Evolutionary conservation across 1,140 invertebrate genomes (phyloP).

Genomic region (Tetragonula clypearis): DNA sequence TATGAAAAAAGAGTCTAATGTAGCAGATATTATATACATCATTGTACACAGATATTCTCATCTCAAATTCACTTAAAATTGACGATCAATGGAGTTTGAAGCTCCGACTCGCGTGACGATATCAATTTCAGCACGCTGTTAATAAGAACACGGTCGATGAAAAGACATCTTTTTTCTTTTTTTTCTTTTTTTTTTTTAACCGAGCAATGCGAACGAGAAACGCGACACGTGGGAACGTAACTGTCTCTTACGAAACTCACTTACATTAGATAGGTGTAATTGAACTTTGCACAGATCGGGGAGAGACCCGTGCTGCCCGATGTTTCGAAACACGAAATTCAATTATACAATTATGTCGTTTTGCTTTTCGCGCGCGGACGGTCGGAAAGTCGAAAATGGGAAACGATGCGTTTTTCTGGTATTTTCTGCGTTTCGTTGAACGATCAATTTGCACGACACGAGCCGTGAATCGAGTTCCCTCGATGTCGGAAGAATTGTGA

Average conservation of each 20-base stretch:
- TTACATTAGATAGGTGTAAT: not conserved
- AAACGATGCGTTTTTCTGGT: not conserved
- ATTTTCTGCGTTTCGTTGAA: not conserved
- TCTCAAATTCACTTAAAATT: not conserved
- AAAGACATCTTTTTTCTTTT: not conserved
- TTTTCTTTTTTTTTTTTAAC: not conserved
- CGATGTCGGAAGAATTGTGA: not conserved
- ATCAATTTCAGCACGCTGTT: not conserved
- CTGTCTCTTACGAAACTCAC: constrained; percentile 4
- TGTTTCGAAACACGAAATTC: constrained; percentile 18
- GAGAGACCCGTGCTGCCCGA: not conserved
- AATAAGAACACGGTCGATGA: not conserved
- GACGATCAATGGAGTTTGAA: not conserved
- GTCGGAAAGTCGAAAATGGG: constrained; percentile 2
- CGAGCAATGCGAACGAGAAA: not conserved
- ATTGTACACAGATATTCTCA: not conserved
- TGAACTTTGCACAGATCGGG: not conserved
- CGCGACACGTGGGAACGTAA: not conserved
- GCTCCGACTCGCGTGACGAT: not conserved
- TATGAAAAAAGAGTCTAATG: too few species aligned
- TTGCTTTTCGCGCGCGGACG: not conserved
- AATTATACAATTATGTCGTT: constrained; percentile 27
- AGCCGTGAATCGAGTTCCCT: not conserved
- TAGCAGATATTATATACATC: not conserved
- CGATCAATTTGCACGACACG: not conserved